A percentile compares a stretch with the other conserved stretches of the same genome.
phyloP scores from a whole-genome alignment of 2,888 invertebrate genomes.

The Selenia dentaria region DNA sequence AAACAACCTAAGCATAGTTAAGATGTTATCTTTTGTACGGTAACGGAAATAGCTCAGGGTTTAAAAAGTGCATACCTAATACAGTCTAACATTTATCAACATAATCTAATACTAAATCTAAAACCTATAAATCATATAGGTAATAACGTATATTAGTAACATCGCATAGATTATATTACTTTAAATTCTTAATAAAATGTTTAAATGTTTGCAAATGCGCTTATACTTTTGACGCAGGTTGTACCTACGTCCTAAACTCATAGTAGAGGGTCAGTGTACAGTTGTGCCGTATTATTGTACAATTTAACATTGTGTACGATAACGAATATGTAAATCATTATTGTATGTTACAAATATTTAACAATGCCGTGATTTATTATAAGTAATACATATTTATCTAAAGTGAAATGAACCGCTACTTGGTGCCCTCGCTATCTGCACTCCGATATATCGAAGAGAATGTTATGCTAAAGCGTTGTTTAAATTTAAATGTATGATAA shows the following conservation, averaged over 20 bases:
- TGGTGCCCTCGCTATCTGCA: conserved; percentile 32
- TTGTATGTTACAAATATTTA: conserved; percentile 19
- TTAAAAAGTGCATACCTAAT: no score
- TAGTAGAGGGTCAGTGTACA: conserved; percentile 38
- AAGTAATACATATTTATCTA: conserved; percentile 15
- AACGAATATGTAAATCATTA: conserved; percentile 27
- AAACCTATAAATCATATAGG: no score
- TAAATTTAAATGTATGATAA: conserved; percentile 38
- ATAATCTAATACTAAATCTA: no score
- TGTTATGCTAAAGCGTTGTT: conserved; percentile 21
- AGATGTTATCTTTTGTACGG: no score
- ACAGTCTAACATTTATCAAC: no score
- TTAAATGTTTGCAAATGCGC: no score
- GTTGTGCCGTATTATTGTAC: conserved; percentile 50
- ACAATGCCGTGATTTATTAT: conserved; percentile 19
- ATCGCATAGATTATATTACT: no score
- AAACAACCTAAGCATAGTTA: no score
- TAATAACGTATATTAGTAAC: no score
- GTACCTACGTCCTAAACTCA: background rate
- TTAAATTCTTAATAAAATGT: no score
- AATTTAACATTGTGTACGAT: conserved; percentile 39
- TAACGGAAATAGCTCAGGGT: no score
- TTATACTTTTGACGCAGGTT: no score
- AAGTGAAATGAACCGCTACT: conserved; percentile 29
- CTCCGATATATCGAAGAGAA: conserved; percentile 29